phyloP scores from a whole-genome alignment of 2,888 invertebrate species.

The Spicauda simplicius region DNA sequence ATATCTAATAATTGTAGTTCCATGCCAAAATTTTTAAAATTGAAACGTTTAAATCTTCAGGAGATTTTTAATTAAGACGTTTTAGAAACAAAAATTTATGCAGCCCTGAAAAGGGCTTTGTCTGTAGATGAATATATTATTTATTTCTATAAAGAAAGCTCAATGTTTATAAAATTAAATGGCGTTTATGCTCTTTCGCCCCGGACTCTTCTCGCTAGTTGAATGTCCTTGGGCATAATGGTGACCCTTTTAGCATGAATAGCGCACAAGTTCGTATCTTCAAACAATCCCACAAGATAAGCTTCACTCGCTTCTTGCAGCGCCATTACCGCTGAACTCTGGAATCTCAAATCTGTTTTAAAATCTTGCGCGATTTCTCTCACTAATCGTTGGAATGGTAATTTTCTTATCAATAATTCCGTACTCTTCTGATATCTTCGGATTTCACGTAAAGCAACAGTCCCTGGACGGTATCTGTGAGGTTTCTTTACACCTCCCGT shows the following conservation, averaged over 20 bases:
- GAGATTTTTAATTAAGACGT: too few relatives aligned
- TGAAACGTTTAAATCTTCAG: too few relatives aligned
- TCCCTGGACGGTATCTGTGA: conserved; percentile 88
- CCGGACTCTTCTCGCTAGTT: conserved; percentile 66
- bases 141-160: conserved; percentile 15
- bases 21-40: too few relatives aligned
- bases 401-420: conserved; percentile 88
- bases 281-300: conserved; percentile 88
- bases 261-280: conserved; percentile 91
- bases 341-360: conserved; percentile 89
- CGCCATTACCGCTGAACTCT: conserved; percentile 89
- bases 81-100: conserved; percentile 39
- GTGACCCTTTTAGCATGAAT: conserved; percentile 86
- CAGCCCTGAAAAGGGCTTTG: conserved; percentile 60
- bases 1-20: too few relatives aligned
- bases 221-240: conserved; percentile 74
- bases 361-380: conserved; percentile 91
- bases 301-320: conserved; percentile 86
- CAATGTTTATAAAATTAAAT: conserved; percentile 16
- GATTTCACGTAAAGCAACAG: conserved; percentile 89
- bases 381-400: conserved; percentile 90
- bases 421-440: conserved; percentile 90
- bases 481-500: conserved; percentile 91
- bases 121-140: conserved; percentile 39
- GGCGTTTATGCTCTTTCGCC: conserved; percentile 63